Percentiles rank a stretch among this genome's conserved stretches.
Conservation (phyloP, 2,113 vertebrate species). For the Seriola quinqueradiata region DNA sequence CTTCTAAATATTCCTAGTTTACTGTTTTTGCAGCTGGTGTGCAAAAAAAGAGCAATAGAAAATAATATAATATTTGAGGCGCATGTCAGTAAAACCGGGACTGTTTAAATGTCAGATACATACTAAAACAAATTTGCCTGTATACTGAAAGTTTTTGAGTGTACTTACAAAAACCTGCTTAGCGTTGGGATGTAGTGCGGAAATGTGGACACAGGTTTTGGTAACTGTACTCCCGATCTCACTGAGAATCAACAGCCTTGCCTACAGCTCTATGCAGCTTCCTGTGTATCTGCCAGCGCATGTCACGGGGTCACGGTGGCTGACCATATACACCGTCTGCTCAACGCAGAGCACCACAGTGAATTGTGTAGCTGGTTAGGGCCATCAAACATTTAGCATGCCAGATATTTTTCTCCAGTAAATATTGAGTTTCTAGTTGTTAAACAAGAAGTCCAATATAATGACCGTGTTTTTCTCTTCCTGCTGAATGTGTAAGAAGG, state of each 20-base stretch:
- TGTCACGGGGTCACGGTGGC: no score
- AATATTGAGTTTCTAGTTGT: neutral
- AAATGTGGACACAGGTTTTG: neutral
- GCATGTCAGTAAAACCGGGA: no score
- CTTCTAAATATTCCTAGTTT: no score
- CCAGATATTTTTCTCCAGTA: neutral
- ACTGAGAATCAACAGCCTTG: neutral
- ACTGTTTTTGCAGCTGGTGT: no score
- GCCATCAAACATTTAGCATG: neutral
- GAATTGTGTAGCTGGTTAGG: neutral
- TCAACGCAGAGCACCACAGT: neutral
- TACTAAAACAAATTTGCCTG: no score
- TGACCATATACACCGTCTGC: neutral
- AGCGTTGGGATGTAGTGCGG: no score
- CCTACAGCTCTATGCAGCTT: no score
- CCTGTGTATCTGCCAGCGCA: neutral
- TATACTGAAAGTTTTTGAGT: no score
- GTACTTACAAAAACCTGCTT: no score
- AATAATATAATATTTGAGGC: no score
- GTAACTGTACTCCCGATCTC: neutral
- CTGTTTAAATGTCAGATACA: no score
- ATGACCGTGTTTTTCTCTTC: neutral
- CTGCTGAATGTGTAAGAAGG: neutral
- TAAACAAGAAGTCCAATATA: neutral
- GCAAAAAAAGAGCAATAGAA: no score